Percentiles rank a stretch among this genome's conserved stretches.
Evolutionary conservation across 2,113 vertebrate genomes (phyloP).

Genomic region (Apaloderma vittatum): DNA sequence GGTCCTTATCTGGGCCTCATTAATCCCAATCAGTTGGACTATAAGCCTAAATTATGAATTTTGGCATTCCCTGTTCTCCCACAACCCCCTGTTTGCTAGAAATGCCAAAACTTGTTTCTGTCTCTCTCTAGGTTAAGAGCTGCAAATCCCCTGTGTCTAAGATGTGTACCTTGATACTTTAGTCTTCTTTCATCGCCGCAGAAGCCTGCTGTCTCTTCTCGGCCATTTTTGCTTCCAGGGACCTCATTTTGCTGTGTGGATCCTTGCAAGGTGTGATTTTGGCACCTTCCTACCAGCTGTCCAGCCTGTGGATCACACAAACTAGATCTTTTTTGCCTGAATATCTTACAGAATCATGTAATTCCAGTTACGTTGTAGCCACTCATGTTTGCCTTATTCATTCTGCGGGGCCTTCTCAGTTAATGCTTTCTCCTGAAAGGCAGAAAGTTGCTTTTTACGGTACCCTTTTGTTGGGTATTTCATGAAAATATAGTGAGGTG

Average conservation of each 20-base stretch:
- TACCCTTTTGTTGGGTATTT: background rate
- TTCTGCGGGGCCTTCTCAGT: background rate
- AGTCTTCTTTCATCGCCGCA: background rate
- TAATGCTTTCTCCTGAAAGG: background rate
- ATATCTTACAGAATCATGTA: fast-evolving
- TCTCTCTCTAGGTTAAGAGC: background rate
- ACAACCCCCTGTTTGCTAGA: background rate
- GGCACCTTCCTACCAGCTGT: background rate
- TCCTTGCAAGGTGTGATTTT: background rate
- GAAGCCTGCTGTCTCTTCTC: background rate
- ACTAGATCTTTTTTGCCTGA: background rate
- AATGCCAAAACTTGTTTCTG: background rate
- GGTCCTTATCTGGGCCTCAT: background rate
- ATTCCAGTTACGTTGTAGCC: background rate
- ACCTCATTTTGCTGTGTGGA: background rate
- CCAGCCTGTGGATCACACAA: background rate
- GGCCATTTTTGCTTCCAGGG: background rate
- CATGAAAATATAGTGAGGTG: background rate
- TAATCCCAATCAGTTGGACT: background rate
- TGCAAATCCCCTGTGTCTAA: fast-evolving
- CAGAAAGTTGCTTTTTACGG: background rate
- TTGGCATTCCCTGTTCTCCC: background rate
- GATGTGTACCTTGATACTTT: fast-evolving
- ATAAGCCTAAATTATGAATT: background rate
- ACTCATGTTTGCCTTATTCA: fast-evolving